Percentiles rank a stretch among this genome's conserved stretches.
Conservation (phyloP, 2,888 invertebrate genomes). For the Macaria liturata region DNA sequence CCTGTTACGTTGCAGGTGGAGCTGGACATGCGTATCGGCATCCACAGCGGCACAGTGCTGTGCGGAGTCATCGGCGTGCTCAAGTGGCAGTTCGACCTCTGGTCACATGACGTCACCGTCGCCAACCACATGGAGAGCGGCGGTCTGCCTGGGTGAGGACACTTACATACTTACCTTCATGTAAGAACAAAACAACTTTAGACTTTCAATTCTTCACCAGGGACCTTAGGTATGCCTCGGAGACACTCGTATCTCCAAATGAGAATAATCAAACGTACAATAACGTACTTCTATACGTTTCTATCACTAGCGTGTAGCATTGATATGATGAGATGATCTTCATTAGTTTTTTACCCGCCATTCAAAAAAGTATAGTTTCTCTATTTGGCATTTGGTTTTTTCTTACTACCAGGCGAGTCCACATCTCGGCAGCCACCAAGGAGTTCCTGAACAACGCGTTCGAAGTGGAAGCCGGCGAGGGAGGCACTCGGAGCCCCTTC, state of each 20-base stretch:
- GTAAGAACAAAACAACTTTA: no score
- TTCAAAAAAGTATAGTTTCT: no score
- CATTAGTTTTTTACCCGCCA: no score
- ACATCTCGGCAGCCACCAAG: constrained; percentile 95
- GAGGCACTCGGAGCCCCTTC: constrained; percentile 91
- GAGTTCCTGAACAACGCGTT: constrained; percentile 94
- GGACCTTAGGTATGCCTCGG: no score
- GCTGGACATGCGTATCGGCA: constrained; percentile 98
- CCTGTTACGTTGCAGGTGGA: constrained; percentile 86
- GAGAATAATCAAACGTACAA: no score
- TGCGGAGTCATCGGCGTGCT: constrained; percentile 97
- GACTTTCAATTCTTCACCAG: no score
- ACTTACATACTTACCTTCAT: not conserved
- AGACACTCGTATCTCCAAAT: no score
- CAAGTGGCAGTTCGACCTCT: constrained; percentile 97
- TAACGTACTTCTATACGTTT: no score
- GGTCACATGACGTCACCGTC: constrained; percentile 97
- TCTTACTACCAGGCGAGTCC: constrained; percentile 89
- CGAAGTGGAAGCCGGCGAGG: constrained; percentile 96
- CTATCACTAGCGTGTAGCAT: no score
- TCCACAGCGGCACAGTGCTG: constrained; percentile 97
- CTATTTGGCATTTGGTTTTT: no score
- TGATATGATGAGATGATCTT: no score
- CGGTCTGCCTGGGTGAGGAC: constrained; percentile 93
- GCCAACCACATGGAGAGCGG: constrained; percentile 99